Conservation (phyloP, 1,140 invertebrate genomes). For the Periplaneta americana region DNA sequence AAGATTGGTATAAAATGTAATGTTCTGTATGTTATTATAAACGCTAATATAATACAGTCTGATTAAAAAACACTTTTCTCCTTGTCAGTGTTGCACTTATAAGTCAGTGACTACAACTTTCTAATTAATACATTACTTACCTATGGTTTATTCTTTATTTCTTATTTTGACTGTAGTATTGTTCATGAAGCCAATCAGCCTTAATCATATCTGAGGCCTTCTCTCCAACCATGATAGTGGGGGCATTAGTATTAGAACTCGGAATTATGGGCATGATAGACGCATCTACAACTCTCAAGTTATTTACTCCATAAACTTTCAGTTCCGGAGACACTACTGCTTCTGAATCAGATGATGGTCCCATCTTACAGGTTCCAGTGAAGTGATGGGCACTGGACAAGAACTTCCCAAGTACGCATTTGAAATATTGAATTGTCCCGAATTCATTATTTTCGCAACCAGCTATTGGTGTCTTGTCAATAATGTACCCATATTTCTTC, state of each 20-base stretch:
- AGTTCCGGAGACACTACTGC: constrained; percentile 9
- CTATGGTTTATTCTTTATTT: no score
- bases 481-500: background rate
- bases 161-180: no score
- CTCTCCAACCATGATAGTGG: constrained; percentile 10
- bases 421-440: constrained; percentile 38
- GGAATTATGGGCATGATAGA: constrained; percentile 15
- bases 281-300: constrained; percentile 14
- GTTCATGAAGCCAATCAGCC: constrained; percentile 13
- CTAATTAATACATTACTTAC: no score
- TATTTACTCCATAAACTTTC: constrained; percentile 7
- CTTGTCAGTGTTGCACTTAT: no score
- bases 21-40: no score
- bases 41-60: no score
- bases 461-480: background rate
- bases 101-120: no score
- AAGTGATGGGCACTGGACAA: constrained; percentile 30
- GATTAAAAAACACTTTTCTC: no score
- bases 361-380: constrained; percentile 22
- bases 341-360: constrained; percentile 12
- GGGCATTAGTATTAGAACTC: background rate
- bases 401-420: constrained; percentile 29
- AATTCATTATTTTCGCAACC: constrained; percentile 16
- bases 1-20: no score
- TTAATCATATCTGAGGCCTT: constrained; percentile 16